These are phyloP conservation scores for Nannobrachium achirus DNA, from an alignment of 2,113 vertebrate genomes.

Conservation along the genomic window DNA sequence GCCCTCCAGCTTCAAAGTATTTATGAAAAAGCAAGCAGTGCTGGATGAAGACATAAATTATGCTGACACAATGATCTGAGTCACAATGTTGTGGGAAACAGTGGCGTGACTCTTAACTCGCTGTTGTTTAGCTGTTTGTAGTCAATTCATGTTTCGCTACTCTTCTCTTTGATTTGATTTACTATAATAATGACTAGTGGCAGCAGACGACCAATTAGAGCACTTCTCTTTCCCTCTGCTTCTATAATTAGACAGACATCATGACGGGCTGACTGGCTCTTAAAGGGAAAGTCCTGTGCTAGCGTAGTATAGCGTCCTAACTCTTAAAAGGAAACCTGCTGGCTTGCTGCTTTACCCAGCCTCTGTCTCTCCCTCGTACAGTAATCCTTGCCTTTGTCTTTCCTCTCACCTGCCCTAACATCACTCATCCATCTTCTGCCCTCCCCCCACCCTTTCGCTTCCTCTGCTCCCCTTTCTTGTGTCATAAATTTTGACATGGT, in stretches of 20 bases:
- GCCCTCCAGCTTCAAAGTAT: slow-evolving; percentile 34
- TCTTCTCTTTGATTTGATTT: slow-evolving; percentile 49
- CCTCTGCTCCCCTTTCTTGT: not conserved
- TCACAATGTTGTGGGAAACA: slow-evolving; percentile 4
- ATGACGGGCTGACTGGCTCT: slow-evolving; percentile 51
- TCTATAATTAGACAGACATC: slow-evolving; percentile 76
- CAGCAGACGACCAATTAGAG: slow-evolving; percentile 50
- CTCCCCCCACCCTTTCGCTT: slow-evolving; percentile 6
- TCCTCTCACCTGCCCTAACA: slow-evolving; percentile 22
- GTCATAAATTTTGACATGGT: slow-evolving; percentile 31
- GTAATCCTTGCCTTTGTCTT: slow-evolving; percentile 17
- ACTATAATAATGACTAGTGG: slow-evolving; percentile 60
- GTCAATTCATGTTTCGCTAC: slow-evolving; percentile 22
- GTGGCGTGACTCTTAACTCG: slow-evolving; percentile 21
- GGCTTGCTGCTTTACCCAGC: no score
- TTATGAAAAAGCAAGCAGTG: slow-evolving; percentile 27
- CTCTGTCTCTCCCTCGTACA: slow-evolving; percentile 69
- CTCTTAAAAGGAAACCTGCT: no score
- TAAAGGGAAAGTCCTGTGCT: slow-evolving; percentile 67
- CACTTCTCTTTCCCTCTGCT: slow-evolving; percentile 54
- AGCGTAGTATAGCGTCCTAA: no score
- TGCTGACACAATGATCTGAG: slow-evolving; percentile 14
- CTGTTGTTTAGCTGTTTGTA: slow-evolving; percentile 35
- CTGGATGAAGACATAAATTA: slow-evolving; percentile 26
- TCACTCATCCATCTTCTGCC: slow-evolving; percentile 46